phyloP scores from a whole-genome alignment of 2,113 vertebrate species.

The Oriolus oriolus region DNA sequence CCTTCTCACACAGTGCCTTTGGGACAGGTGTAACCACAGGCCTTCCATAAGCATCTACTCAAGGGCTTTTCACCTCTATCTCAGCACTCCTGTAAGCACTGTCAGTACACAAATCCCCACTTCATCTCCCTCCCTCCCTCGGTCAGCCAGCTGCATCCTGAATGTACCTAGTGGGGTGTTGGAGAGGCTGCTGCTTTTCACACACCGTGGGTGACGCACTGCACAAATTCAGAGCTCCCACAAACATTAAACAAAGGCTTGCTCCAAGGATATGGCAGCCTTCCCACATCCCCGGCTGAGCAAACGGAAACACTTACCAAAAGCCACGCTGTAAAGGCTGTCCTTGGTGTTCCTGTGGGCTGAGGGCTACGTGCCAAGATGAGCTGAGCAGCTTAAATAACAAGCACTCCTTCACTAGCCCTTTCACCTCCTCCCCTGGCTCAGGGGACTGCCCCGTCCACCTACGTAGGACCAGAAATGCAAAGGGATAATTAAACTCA shows the following conservation, averaged over 20 bases:
- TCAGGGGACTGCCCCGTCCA: background rate
- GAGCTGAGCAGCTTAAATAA: background rate
- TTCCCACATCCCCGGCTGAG: background rate
- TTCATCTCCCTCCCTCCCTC: background rate
- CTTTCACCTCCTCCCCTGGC: background rate
- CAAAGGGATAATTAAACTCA: background rate
- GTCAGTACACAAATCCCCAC: background rate
- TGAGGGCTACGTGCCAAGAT: background rate
- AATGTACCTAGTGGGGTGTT: background rate
- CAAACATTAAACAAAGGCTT: background rate
- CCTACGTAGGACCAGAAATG: fast-evolving
- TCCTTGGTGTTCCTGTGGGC: background rate
- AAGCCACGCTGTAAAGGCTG: background rate
- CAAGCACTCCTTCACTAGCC: background rate
- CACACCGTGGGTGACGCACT: fast-evolving
- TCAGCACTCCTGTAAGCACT: background rate
- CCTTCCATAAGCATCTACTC: background rate
- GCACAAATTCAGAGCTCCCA: background rate
- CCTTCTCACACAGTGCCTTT: background rate
- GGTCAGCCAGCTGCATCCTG: background rate
- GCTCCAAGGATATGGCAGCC: background rate
- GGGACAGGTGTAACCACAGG: fast-evolving
- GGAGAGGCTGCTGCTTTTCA: background rate
- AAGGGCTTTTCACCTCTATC: background rate
- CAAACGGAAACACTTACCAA: background rate